phyloP scores from a whole-genome alignment of 2,113 vertebrate species.

The Hylia prasina region DNA sequence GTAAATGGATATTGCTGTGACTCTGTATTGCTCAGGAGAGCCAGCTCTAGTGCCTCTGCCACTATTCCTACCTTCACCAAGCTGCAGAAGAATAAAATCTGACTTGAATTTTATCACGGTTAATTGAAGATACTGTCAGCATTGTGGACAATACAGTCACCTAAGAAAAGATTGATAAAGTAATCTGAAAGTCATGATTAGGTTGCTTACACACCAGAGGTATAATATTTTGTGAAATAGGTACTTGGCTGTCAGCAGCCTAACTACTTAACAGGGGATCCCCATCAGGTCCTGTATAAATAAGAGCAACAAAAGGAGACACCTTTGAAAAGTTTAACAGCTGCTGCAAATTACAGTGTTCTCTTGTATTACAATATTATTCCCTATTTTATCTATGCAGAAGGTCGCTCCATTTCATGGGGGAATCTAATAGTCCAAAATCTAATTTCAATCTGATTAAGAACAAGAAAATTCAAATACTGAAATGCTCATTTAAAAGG shows the following conservation, averaged over 20 bases:
- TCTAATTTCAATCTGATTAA: constrained; percentile 20
- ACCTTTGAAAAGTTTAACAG: neutral
- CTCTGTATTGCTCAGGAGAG: neutral
- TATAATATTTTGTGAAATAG: neutral
- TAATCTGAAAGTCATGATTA: neutral
- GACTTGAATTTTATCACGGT: neutral
- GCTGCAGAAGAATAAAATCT: neutral
- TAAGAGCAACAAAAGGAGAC: neutral
- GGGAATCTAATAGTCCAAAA: constrained; percentile 5
- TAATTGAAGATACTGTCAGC: neutral
- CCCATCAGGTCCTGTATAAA: neutral
- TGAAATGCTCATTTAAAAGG: neutral
- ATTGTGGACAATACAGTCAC: neutral
- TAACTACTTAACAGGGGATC: neutral
- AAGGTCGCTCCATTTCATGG: neutral
- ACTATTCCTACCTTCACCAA: neutral
- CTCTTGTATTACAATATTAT: neutral
- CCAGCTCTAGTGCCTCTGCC: neutral
- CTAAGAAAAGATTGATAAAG: neutral
- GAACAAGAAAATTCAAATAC: neutral
- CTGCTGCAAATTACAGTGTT: neutral
- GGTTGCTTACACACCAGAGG: neutral
- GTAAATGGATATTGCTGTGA: neutral
- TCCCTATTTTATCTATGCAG: neutral
- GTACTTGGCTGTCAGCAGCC: neutral